Evolutionary conservation across 2,888 invertebrate genomes (phyloP).

Genomic region (Epinotia ramella): DNA sequence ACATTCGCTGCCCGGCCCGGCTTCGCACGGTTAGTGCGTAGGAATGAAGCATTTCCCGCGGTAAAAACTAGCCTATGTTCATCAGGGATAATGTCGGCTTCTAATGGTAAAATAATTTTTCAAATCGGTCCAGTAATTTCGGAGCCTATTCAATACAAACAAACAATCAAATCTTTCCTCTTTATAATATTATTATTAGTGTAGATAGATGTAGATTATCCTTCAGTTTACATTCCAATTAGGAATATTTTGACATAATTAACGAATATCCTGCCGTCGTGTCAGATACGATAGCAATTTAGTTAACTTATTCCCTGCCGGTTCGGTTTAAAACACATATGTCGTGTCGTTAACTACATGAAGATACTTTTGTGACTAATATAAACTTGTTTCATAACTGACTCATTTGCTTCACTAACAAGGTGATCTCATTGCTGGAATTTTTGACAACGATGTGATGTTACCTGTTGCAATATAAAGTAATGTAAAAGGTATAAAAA

Average conservation of each 20-base stretch:
- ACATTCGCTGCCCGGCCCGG: too few species aligned
- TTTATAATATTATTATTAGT: too few species aligned
- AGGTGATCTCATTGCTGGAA: conserved; percentile 16
- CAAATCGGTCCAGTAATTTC: too few species aligned
- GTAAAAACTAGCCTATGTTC: too few species aligned
- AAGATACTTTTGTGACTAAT: conserved; percentile 32
- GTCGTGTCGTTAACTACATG: background rate
- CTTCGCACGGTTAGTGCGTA: too few species aligned
- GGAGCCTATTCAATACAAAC: too few species aligned
- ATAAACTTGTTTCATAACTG: conserved; percentile 30
- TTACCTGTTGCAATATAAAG: background rate
- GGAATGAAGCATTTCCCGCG: too few species aligned
- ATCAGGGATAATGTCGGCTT: too few species aligned
- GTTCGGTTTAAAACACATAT: conserved; percentile 14
- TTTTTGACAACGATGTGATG: background rate
- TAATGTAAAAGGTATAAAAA: too few species aligned
- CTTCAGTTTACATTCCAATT: background rate
- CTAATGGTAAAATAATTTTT: too few species aligned
- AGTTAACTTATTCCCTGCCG: conserved; percentile 6
- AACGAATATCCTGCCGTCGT: conserved; percentile 9
- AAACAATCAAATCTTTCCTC: too few species aligned
- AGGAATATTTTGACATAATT: background rate
- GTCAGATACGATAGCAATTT: conserved; percentile 3
- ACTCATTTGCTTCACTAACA: conserved; percentile 20
- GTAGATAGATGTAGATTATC: too few species aligned